Evolutionary conservation across 2,888 invertebrate species (phyloP), one percentile per base, ranked within the genome.

Genomic region (Agrypnus murinus): DNA sequence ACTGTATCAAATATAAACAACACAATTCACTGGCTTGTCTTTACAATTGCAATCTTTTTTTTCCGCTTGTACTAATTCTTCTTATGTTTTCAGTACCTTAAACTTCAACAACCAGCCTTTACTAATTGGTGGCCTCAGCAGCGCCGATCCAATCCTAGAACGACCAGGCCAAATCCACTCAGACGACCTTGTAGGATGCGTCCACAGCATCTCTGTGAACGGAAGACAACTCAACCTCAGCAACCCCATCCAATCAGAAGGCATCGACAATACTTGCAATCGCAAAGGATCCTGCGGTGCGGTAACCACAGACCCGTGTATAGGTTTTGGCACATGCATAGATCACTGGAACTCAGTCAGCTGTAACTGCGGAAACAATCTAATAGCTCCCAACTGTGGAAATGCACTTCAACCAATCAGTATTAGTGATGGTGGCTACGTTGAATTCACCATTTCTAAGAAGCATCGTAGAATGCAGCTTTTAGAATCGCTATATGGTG

Each of bases 111-210:
- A 94, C 77, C 94, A 96, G 80, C 94, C 93, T 0, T 86, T 98
- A 68, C 89, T 94, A 50, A 89, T 98, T 74, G 97, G 97, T 17
- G 98, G 98, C 6, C 87, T 98, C 36, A 88, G 90, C 50, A 92
- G 92, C 75, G 94, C 96, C 0, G 95, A 95, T 85, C 94, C 96
- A 10, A 92, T 97, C 0, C 85, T 97, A 25, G 95, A 96, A 83
- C 90, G 96, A 48, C 95, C 95, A 0, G 96, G 95, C 0, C 97
- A 97, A 86, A 91, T 98, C 40, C 93, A 93, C 79, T 93, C 96
- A 0, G 97, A 97, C 82, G 97, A 98, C 83, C 92, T 98, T 71
- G 92, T 97, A 12, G 98, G 98, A 4, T 98, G 98, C 82, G 91
- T 98, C 76, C 96, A 97, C 81, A 95, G 95, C 77, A 93, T 97